Base-by-base conservation (phyloP, 2,113 vertebrate genomes). In the Climacteris rufus region DNA sequence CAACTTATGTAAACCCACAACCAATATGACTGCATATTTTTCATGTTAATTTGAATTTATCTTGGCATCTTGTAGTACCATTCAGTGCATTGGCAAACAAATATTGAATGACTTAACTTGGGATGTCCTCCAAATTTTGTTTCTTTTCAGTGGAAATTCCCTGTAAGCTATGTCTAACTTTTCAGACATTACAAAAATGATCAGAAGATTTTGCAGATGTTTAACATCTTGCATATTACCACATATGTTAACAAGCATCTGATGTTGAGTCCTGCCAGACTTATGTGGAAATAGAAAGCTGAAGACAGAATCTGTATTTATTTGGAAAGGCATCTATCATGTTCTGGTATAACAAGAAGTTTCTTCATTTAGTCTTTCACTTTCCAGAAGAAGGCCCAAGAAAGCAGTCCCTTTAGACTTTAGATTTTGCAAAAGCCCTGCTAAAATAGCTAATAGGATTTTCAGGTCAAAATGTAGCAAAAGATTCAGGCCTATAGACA, bases 11-110 rank as follows among this genome's bases (percentile, higher is more conserved):
- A 95, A 95, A 75, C 64, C 24, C 72, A 49, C 56, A 94, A 81
- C 33, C 42, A 90, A 85, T 30, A 74, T 6, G 30, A 87, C 42
- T 80, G 77, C 92, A 61, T 95, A 93, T 83, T 97, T 94, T 83
- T 78, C 68, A 57, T 25, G 24, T 92, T 90, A 87, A 85, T 83
- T 92, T 92, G 56, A 69, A 92, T 94, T 97, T 97, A 91, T 94
- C 78, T 95, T 97, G 96, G 95, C 90, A 76, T 89, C 70, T 81
- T 70, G 28, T 64, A 91, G 71, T 64, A 72, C 77, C 81, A 82
- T 74, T 40, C 82, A 91, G 44, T 37, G n/a, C n/a, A 47, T 0
- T 91, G 70, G 90, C 81, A 94, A 93, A 85, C 35, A 93, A 91
- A 90, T 66, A 85, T 31, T 66, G 27, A 85, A 80, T 94, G 63